Evolutionary conservation across 2,797 vertebrate species (phyloP), one percentile per base, ranked within the genome.

Genomic region (Xiphorhynchus erythropygius): DNA sequence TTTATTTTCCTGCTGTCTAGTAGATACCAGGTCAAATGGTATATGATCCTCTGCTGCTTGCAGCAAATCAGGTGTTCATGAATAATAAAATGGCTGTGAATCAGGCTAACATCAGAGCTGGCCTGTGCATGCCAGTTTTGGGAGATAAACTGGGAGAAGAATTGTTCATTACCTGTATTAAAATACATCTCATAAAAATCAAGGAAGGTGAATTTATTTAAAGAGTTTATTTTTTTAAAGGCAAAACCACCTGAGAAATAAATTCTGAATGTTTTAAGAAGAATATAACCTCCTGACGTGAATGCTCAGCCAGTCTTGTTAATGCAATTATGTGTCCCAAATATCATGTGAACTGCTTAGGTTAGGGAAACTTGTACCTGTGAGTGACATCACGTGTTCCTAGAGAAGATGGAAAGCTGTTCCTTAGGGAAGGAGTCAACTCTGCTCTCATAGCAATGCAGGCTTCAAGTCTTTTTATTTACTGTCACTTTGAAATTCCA

Each of bases 11-110:
- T 90, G 15, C 85, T 83, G 37, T 53, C 87, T 56, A 62, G 79
- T 85, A 87, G 41, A 50, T 85, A 75, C 57, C 56, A 49, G 91
- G 84, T 96, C 93, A 96, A 97, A 92, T 77, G 59, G 67, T 79
- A 17, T 87, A 44, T 90, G 75, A 81, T 89, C 49, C 49, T 89
- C 80, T 60, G 41, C 75, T 60, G 35, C 77, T 92, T 91, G 90
- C 67, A 53, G 33, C 21, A 89, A 85, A 79, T 59, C 39, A 68
- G 59, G 37, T 86, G 18, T 57, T 96, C 82, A 88, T 79, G 67
- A 94, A 82, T 88, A 95, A 86, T 90, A 35, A 90, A 94, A 73
- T 25, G 44, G 22, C 63, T 91, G 37, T 88, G 80, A 94, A 77
- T 93, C 59, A 82, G 76, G 16, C 63, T 60, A 39, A 35, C 28